These are phyloP conservation scores for Neosalanx taihuensis DNA, from an alignment of 2,797 vertebrate genomes.

Conservation along the genomic window DNA sequence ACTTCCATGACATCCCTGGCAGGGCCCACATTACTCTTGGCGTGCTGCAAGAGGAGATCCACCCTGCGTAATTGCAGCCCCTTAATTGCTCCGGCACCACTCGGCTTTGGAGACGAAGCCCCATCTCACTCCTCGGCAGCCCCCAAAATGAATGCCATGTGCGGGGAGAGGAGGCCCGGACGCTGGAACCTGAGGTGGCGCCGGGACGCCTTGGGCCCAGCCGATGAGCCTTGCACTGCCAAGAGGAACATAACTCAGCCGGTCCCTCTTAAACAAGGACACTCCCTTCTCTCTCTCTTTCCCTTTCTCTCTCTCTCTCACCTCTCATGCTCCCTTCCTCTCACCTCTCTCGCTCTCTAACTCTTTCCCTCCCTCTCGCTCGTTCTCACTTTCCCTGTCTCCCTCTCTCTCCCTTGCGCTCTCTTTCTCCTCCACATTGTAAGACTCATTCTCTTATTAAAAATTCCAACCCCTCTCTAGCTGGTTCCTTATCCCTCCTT, in stretches of 20 bases:
- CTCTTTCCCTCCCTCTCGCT: neutral
- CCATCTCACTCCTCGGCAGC: conserved; percentile 31
- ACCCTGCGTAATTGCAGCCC: conserved; percentile 63
- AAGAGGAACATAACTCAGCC: conserved; percentile 82
- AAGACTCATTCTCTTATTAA: no score
- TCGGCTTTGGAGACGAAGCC: conserved; percentile 45
- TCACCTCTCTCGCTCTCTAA: conserved; percentile 1
- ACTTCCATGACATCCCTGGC: conserved; percentile 50
- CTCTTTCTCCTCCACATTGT: conserved; percentile 9
- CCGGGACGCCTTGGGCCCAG: conserved; percentile 82
- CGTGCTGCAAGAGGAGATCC: conserved; percentile 54
- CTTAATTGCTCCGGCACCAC: conserved; percentile 76
- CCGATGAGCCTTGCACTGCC: conserved; percentile 74
- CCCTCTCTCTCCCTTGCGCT: conserved; percentile 13
- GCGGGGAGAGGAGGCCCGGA: conserved; percentile 75
- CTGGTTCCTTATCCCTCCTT: conserved; percentile 12
- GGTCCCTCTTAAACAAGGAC: conserved; percentile 81
- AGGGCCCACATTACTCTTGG: conserved; percentile 46
- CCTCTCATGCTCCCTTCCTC: neutral
- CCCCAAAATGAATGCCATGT: conserved; percentile 87
- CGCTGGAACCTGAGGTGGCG: conserved; percentile 84
- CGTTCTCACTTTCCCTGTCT: conserved; percentile 9
- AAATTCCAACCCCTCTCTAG: conserved; percentile 5
- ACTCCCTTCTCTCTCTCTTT: conserved; percentile 52
- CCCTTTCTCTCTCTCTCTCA: conserved; percentile 4